Evolutionary conservation across 2,113 vertebrate species (phyloP).

Genomic region (Apodemus sylvaticus): DNA sequence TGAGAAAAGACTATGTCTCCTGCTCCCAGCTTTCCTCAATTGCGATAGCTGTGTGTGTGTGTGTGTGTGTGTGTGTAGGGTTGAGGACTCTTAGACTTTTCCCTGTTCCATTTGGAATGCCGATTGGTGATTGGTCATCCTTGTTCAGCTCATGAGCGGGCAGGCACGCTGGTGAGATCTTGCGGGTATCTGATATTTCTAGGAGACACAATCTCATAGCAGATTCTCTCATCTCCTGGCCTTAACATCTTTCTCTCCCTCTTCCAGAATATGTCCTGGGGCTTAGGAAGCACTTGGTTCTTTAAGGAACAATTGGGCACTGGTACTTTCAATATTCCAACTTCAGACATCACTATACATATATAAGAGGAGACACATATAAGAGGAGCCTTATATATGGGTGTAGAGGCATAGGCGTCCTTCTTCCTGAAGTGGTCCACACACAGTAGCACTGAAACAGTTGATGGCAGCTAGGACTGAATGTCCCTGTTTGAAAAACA

Average conservation of each 20-base stretch:
- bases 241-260: background rate
- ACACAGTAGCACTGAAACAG: fast-evolving
- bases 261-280: background rate
- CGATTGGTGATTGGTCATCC: background rate
- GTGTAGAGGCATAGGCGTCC: fast-evolving
- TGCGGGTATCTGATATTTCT: background rate
- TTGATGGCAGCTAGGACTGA: background rate
- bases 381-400: background rate
- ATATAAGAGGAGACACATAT: too few species aligned
- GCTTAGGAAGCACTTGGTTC: background rate
- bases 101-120: background rate
- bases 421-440: background rate
- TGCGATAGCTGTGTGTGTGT: background rate
- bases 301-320: background rate
- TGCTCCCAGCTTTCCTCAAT: background rate
- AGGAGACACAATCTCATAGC: background rate
- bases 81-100: background rate
- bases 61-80: background rate
- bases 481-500: conserved; percentile 71
- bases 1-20: background rate
- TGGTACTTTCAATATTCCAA: background rate
- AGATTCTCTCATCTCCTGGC: background rate
- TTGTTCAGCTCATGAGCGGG: background rate
- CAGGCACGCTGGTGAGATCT: background rate
- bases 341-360: background rate